Percentiles rank a stretch among this genome's conserved stretches.
phyloP scores from a whole-genome alignment of 2,113 vertebrate genomes.

The Monopterus albus region DNA sequence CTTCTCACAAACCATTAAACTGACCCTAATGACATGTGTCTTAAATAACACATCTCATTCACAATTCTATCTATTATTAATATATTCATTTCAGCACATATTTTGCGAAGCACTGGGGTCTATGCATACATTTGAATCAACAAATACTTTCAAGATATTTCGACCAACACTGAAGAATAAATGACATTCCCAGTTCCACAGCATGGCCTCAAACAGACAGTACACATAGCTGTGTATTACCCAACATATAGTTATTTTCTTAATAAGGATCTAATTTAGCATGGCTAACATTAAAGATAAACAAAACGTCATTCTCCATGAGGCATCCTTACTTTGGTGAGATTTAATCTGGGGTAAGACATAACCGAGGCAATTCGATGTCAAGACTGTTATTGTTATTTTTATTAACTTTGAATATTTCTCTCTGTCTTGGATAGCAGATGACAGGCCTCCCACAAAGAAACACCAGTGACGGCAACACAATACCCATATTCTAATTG shows the following conservation, averaged over 20 bases:
- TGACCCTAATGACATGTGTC: neutral
- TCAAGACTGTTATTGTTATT: conserved; percentile 14
- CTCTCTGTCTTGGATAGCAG: conserved; percentile 16
- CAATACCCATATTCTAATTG: conserved; percentile 29
- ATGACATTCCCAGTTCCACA: conserved; percentile 14
- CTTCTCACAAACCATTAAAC: no score
- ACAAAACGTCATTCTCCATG: conserved; percentile 9
- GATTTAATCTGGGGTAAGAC: conserved; percentile 8
- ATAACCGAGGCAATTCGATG: conserved; percentile 5
- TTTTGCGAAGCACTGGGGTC: neutral
- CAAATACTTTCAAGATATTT: no score
- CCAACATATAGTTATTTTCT: conserved; percentile 36
- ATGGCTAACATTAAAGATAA: conserved; percentile 26
- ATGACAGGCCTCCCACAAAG: conserved; percentile 7
- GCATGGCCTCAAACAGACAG: conserved; percentile 15
- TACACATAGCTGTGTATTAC: no score
- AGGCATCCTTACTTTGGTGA: conserved; percentile 19
- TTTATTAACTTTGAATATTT: neutral
- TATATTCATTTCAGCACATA: no score
- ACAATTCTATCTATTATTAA: no score
- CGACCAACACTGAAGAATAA: no score
- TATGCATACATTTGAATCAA: conserved; percentile 30
- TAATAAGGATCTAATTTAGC: conserved; percentile 49
- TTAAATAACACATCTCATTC: conserved; percentile 1
- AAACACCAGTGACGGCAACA: conserved; percentile 13